Evolutionary conservation across 2,797 vertebrate species (phyloP).

Genomic region (Chelmon rostratus): DNA sequence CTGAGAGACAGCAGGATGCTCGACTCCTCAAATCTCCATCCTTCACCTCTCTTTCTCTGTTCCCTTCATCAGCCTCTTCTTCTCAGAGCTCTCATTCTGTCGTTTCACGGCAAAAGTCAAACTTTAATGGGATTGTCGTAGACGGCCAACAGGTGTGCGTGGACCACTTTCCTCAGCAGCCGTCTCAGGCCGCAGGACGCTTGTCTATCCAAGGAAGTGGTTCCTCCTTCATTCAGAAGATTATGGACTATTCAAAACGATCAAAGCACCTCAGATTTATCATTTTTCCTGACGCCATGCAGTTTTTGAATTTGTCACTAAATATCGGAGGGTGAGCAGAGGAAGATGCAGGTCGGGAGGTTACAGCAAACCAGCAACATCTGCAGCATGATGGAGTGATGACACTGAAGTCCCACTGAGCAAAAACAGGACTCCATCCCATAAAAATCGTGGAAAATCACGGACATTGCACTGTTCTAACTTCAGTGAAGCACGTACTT

Average conservation of each 20-base stretch:
- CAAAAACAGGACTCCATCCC: background rate
- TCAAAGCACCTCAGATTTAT: background rate
- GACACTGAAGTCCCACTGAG: background rate
- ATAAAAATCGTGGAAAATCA: background rate
- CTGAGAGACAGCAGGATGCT: constrained; percentile 65
- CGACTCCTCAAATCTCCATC: constrained; percentile 49
- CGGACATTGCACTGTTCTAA: background rate
- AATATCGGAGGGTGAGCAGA: background rate
- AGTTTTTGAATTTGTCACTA: background rate
- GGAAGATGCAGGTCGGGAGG: background rate
- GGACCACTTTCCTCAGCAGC: constrained; percentile 3
- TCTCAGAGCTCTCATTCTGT: background rate
- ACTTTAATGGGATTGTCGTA: constrained; percentile 14
- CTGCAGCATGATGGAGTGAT: background rate
- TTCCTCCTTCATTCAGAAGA: background rate
- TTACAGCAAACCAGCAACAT: constrained; percentile 11
- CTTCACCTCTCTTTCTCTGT: constrained; percentile 24
- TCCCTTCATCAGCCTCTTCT: constrained; percentile 8
- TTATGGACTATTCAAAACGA: background rate
- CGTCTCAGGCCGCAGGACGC: background rate
- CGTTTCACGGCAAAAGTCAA: background rate
- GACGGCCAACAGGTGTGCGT: constrained; percentile 41
- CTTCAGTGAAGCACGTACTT: background rate
- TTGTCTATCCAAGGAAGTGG: background rate
- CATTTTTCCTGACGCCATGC: rapidly evolving